Evolutionary conservation across 2,113 vertebrate species (phyloP).

Genomic region (Toxotes jaculatrix): DNA sequence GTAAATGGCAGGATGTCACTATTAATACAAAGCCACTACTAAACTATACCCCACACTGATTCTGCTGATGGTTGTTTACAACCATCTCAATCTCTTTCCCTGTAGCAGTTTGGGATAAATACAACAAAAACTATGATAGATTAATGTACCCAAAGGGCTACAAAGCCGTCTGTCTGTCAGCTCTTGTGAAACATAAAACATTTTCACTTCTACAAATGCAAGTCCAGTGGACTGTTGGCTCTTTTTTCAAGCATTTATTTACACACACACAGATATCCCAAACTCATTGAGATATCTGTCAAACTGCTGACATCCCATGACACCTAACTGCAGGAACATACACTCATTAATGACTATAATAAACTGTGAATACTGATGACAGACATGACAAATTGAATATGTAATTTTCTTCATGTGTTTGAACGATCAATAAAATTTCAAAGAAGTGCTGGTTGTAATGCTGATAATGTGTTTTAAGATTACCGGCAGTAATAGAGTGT

Average conservation of each 20-base stretch:
- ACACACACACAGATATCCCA: background rate
- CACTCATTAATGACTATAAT: background rate
- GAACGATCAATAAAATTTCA: background rate
- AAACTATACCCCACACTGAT: background rate
- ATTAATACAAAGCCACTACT: constrained; percentile 20
- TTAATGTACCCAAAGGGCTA: constrained; percentile 7
- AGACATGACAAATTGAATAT: background rate
- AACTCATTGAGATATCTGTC: background rate
- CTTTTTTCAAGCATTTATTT: background rate
- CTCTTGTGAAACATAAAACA: background rate
- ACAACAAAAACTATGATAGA: constrained; percentile 7
- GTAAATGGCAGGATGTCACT: constrained; percentile 26
- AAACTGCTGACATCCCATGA: background rate
- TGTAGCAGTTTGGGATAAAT: constrained; percentile 18
- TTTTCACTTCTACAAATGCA: background rate
- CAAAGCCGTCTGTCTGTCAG: constrained; percentile 22
- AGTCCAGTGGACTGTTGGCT: background rate
- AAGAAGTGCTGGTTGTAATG: background rate
- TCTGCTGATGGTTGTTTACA: constrained; percentile 13
- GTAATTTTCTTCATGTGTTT: background rate
- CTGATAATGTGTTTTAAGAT: background rate
- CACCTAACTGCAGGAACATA: background rate
- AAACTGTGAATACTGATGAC: background rate
- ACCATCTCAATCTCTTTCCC: background rate
- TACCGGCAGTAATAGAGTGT: background rate